Evolutionary conservation across 1,140 invertebrate species (phyloP), one percentile per base, ranked within the genome.

Genomic region (Gryllus bimaculatus): DNA sequence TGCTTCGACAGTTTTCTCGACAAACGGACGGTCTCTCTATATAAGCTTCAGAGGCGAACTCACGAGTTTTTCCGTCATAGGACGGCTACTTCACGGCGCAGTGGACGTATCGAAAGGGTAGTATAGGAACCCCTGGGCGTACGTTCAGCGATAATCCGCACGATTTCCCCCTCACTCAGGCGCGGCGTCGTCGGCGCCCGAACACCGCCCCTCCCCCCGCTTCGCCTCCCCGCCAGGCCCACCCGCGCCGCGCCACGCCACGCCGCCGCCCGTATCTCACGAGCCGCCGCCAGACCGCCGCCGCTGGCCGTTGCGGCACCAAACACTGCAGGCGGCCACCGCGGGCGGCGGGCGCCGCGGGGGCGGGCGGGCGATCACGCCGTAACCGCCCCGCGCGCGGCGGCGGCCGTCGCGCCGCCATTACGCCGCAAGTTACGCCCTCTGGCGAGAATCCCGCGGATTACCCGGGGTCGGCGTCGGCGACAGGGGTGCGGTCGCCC

Each of bases 361-460:
- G 54, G 54, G 54, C 0, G 0, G 54, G 54, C 7, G 18, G 18
- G 54, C 54, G 10, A 66, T 66, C 54, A 18, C 54, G 18, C 18
- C 7, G 54, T 66, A 66, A 66, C 54, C 54, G 54, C 54, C 18
- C 10, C 54, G 54, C 10, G 54, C 10, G 54, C 10, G 18, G 54
- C 54, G 18, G 54, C 10, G 54, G 18, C 10, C 54, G 18, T 66
- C 54, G 54, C 54, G 54, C 10, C 54, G 54, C 54, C 54, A 66
- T 66, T 66, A 66, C 54, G 54, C 54, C 54, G 54, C 54, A 66
- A 66, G 54, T 66, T 66, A 66, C 54, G 54, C 54, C 54, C 54
- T 66, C 54, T 66, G 54, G 54, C 54, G 54, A 66, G 54, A 66
- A 66, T 66, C 54, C 54, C 54, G 54, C 54, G 54, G 54, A 66